A percentile compares a stretch with the other conserved stretches of the same genome.
Evolutionary conservation across 30 jellyfish, hydroid and myxozoan genomes (phyloP).

Genomic region (Hydractinia echinata): DNA sequence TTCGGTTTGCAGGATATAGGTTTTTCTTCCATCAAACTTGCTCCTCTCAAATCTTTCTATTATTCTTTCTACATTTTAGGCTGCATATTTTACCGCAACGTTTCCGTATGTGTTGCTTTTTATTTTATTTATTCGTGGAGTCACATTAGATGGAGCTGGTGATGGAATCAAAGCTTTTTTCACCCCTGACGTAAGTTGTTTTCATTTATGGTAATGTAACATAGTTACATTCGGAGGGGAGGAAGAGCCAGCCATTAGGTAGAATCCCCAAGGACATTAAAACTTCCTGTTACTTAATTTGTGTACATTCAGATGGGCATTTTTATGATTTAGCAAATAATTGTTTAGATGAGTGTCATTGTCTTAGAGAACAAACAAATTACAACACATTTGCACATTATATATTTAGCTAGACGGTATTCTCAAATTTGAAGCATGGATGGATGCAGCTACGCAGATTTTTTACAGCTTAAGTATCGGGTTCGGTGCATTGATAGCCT

Average conservation of each 20-base stretch:
- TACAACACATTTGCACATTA: not conserved
- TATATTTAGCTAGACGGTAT: not conserved
- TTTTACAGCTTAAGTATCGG: constrained; percentile 92
- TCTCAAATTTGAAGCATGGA: constrained; percentile 61
- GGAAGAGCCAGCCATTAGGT: too few relatives aligned
- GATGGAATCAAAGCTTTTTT: constrained; percentile 83
- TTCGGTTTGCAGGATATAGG: not conserved
- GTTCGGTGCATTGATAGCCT: constrained; percentile 94
- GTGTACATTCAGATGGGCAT: too few relatives aligned
- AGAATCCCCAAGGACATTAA: too few relatives aligned
- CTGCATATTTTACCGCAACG: constrained; percentile 94
- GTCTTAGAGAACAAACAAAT: too few relatives aligned
- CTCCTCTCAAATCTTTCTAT: too few relatives aligned
- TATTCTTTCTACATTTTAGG: constrained; percentile 34
- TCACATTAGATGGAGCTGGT: constrained; percentile 94
- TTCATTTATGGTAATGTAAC: not conserved
- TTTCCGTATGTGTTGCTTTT: constrained; percentile 86
- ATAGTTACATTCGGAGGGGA: too few relatives aligned
- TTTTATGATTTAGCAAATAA: too few relatives aligned
- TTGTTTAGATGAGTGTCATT: too few relatives aligned
- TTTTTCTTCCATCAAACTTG: too few relatives aligned
- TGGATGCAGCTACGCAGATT: constrained; percentile 98
- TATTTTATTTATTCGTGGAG: constrained; percentile 85
- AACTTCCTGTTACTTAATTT: too few relatives aligned
- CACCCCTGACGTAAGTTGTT: constrained; percentile 59